A percentile compares a stretch with the other conserved stretches of the same genome.
These are phyloP conservation scores for Himalopsyche tibetana DNA, from an alignment of 2,888 invertebrate genomes.

Conservation along the genomic window DNA sequence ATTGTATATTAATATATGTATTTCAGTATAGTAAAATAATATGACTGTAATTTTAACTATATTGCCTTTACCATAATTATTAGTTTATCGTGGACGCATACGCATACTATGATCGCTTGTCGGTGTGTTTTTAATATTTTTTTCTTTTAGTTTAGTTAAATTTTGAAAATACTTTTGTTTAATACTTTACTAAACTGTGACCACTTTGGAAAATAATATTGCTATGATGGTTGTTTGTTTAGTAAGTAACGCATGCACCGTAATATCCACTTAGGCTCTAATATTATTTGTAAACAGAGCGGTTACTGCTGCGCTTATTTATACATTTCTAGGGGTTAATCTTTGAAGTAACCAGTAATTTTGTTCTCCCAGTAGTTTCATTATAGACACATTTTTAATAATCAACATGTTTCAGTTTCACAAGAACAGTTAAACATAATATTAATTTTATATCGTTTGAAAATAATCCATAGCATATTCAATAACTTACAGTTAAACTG, in stretches of 20 bases:
- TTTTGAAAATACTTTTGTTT: background rate
- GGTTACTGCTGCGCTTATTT: background rate
- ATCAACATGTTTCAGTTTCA: no score
- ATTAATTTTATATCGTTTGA: no score
- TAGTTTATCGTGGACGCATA: slow-evolving; percentile 37
- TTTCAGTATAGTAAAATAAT: slow-evolving; percentile 33
- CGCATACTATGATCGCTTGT: slow-evolving; percentile 34
- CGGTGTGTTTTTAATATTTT: slow-evolving; percentile 15
- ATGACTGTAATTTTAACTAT: slow-evolving; percentile 38
- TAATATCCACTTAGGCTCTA: slow-evolving; percentile 2
- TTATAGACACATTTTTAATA: background rate
- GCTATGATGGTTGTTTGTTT: slow-evolving; percentile 26
- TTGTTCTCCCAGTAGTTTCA: background rate
- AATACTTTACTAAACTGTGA: slow-evolving; percentile 5
- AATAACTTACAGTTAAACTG: no score
- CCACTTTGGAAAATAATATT: slow-evolving; percentile 5
- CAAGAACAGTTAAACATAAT: no score
- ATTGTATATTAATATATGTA: slow-evolving; percentile 11
- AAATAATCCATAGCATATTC: no score
- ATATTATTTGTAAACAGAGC: slow-evolving; percentile 24
- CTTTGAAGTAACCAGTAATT: background rate
- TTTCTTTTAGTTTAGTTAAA: background rate
- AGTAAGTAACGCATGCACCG: slow-evolving; percentile 34
- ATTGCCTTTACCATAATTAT: background rate
- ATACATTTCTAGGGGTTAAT: background rate